Base-by-base conservation (phyloP, 2,888 invertebrate species). In the Trissolcus japonicus region DNA sequence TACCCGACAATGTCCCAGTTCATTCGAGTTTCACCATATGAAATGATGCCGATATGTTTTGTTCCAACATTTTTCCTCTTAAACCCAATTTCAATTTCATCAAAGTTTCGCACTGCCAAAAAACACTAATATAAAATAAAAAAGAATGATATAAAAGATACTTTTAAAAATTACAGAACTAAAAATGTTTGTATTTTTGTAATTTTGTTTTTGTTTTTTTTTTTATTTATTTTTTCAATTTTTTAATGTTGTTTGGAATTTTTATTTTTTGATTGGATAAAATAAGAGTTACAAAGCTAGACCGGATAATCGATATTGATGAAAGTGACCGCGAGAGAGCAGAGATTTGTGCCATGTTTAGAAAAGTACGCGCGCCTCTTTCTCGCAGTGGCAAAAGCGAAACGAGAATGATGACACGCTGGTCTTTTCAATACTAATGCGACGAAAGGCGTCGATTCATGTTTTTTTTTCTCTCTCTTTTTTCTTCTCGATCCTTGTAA, bases 241-340 rank as follows among this genome's bases (percentile, higher is more conserved):
- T 21, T 21, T 21, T 21, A n/a, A n/a, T n/a, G n/a, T n/a, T 25
- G 25, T 25, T 25, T 6, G 25, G 0, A 25, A 25, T 25, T 25
- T 25, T 25, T 6, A 6, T 25, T 25, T 0, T 35, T 35, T 35
- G 35, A 35, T 11, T 35, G 7, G 35, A n/a, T n/a, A n/a, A 60
- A 73, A 66, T 66, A 73, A 43, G 60, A 19, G 50, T 53, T 41
- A 50, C 67, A 53, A 74, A 62, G 35, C 11, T 35, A 46, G 57
- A 43, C 48, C 67, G 56, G 68, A 62, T 61, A 51, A 21, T 21
- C 57, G 74, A 62, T 68, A 75, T 68, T 75, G 67, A 75, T 68
- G 62, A 68, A 75, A 75, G 62, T 68, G 68, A 68, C 74, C 74
- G 74, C 74, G 74, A 75, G 68, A 68, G 74, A 75, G 74, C 65